phyloP scores from a whole-genome alignment of 1,140 invertebrate species.

The Manduca sexta region DNA sequence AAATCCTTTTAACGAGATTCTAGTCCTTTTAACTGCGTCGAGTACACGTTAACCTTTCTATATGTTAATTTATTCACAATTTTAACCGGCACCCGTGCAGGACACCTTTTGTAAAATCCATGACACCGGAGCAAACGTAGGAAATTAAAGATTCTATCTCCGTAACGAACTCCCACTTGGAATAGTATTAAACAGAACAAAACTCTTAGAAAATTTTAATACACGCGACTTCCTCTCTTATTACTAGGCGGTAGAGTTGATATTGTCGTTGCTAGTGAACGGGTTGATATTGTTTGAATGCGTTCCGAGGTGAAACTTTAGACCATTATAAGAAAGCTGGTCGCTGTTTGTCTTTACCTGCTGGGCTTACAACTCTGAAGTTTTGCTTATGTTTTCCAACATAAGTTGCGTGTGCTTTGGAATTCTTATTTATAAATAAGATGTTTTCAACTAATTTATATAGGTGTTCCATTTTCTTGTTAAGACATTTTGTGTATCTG shows the following conservation, averaged over 20 bases:
- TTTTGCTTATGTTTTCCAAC: too few species aligned
- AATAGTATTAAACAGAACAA: slow-evolving; percentile 21
- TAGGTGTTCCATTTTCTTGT: too few species aligned
- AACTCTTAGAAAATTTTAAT: slow-evolving; percentile 6
- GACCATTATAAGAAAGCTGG: neutral
- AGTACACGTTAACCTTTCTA: slow-evolving; percentile 3
- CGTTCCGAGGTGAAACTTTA: neutral
- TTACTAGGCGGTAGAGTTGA: neutral
- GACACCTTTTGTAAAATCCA: slow-evolving; percentile 25
- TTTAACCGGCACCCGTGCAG: slow-evolving; percentile 12
- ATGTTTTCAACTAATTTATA: too few species aligned
- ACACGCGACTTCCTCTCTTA: neutral
- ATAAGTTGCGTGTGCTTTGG: too few species aligned
- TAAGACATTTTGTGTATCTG: too few species aligned
- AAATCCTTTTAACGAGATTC: too few species aligned
- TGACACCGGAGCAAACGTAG: slow-evolving; percentile 30
- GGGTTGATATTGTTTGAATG: neutral
- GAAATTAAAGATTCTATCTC: slow-evolving; percentile 52
- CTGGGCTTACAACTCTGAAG: too few species aligned
- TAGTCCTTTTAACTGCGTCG: too few species aligned
- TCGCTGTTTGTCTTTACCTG: neutral
- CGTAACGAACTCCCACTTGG: slow-evolving; percentile 30
- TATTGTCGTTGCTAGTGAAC: neutral
- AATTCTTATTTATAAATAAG: too few species aligned
- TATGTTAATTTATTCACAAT: slow-evolving; percentile 22